Evolutionary conservation across 2,113 vertebrate species (phyloP), one percentile per base, ranked within the genome.

Genomic region (Gymnobelideus leadbeateri): DNA sequence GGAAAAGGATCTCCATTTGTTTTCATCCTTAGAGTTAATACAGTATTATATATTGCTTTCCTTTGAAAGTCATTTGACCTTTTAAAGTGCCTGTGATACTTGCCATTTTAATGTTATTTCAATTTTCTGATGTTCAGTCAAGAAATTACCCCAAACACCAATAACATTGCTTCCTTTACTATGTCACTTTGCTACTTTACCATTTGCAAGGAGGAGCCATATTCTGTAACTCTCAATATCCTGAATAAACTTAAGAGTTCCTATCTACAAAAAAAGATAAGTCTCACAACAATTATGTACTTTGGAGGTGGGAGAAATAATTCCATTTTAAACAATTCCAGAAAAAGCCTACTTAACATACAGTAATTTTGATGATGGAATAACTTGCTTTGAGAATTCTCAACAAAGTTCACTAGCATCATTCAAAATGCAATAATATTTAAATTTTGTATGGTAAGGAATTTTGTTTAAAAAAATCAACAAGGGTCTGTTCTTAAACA

Each of bases 21-120:
- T 96, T 94, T 50, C 57, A 52, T 77, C 92, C 97, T 97, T 97
- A 97, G 90, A 96, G 94, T 96, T 96, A 96, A 96, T 97, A 95
- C 50, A 95, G 89, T 89, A 97, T 97, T 96, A 92, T 96, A 92
- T 92, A 93, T 2, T 96, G 93, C 95, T 96, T 97, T 95, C 94
- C 8, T 8, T 95, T 94, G 96, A 19, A 51, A 96, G 95, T 96
- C 97, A 97, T 89, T 96, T 96, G 94, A 84, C 84, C 91, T 94
- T 97, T 92, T 91, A 55, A 95, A 96, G 96, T 96, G 95, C 51
- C 61, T 95, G 77, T 96, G 97, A 91, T 0, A 0, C n/a, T 97
- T 93, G 51, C 84, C n/a, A 57, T n/a, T 95, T 90, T 90, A 94
- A 51, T 96, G 89, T 95, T 37, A 68, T 96, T 95, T 89, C 43